phyloP scores from a whole-genome alignment of 2,113 vertebrate genomes.

The Rousettus leschenaultii region DNA sequence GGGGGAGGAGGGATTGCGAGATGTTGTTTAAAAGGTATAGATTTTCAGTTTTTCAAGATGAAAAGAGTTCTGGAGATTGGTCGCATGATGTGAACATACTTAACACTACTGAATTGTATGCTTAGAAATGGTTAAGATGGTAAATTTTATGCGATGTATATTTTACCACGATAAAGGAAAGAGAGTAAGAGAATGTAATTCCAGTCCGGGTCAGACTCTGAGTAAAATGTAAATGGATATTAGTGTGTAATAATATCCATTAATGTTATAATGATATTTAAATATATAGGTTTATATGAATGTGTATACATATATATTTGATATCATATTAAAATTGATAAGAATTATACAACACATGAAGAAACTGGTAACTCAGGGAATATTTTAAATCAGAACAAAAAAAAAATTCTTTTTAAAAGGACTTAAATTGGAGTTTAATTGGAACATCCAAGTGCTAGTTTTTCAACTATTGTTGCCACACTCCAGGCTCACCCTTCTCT shows the following conservation, averaged over 20 bases:
- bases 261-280: background rate
- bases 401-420: background rate
- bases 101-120: background rate
- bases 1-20: background rate
- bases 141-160: background rate
- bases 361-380: background rate
- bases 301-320: background rate
- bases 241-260: background rate
- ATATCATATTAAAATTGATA: background rate
- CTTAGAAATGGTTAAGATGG: background rate
- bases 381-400: background rate
- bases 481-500: background rate
- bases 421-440: background rate
- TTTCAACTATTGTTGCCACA: background rate
- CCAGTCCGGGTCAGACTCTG: background rate
- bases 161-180: background rate
- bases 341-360: background rate
- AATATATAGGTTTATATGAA: background rate
- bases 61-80: background rate
- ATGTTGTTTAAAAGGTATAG: background rate
- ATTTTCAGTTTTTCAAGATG: background rate
- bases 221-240: background rate
- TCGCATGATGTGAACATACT: background rate
- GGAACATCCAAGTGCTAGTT: background rate
- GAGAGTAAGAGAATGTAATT: background rate